Base-by-base conservation (phyloP, 1,140 invertebrate genomes). In the Pachyrhynchus sulphureomaculatus region DNA sequence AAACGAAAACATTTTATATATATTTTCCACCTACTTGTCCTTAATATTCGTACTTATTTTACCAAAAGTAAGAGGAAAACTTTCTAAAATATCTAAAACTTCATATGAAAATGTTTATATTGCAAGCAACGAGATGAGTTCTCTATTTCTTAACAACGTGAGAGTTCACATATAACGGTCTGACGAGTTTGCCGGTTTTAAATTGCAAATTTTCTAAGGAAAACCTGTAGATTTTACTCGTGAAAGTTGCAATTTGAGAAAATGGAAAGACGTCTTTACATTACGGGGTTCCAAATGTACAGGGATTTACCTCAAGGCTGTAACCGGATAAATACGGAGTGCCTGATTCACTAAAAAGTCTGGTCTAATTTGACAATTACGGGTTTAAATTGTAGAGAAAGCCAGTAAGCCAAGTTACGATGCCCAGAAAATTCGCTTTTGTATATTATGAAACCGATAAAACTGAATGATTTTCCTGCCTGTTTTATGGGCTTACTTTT, bases 181-280 rank as follows among this genome's bases (percentile, higher is more conserved):
- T 45, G 42, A 45, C 42, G 42, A 45, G 42, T 45, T 23, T 49
- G 26, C 18, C 56, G 29, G 17, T 41, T 24, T 47, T 45, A 47
- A 59, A 59, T 49, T 59, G 56, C 48, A 59, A 59, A 59, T 59
- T 41, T 20, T 20, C 26, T 9, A 44, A 34, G 44, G 56, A 52
- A 48, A 54, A 64, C 62, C 62, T 64, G 56, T 64, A 41, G 62
- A 64, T 59, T 44, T 64, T 41, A 21, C 42, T 33, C 36, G 42
- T 47, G 44, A 12, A 42, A 36, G 55, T 47, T 64, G 62, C 62
- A 48, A 36, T 64, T 36, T 29, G 49, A 32, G 54, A 58, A 64
- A 64, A 64, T 64, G 62, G 62, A 64, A 64, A 59, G 55, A 64
- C 62, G 55, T 64, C 55, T 23, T 45, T 45, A 45, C 23, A 24